Evolutionary conservation across 2,888 invertebrate genomes (phyloP).

Genomic region (Thera britannica): DNA sequence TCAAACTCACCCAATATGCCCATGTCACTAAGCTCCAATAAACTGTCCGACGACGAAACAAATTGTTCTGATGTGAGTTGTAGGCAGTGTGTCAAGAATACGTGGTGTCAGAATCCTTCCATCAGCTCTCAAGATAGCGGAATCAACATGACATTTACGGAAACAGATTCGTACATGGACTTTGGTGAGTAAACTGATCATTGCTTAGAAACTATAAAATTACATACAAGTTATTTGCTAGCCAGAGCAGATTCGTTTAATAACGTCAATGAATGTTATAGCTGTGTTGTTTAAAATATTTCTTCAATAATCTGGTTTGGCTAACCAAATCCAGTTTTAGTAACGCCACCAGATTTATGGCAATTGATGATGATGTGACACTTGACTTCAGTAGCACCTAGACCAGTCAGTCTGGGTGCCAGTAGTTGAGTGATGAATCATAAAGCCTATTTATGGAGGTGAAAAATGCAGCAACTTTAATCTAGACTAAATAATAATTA

Average conservation of each 20-base stretch:
- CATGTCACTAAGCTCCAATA: constrained; percentile 83
- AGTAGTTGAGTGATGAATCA: constrained; percentile 9
- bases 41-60: constrained; percentile 85
- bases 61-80: constrained; percentile 73
- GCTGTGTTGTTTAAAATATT: constrained; percentile 3
- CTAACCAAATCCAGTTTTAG: constrained; percentile 29
- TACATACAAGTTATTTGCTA: background rate
- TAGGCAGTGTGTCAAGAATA: constrained; percentile 82
- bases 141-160: constrained; percentile 90
- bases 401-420: background rate
- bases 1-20: constrained; percentile 74
- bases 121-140: constrained; percentile 92
- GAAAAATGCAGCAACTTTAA: constrained; percentile 8
- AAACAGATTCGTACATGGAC: constrained; percentile 85
- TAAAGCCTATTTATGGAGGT: background rate
- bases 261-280: background rate
- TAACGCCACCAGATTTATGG: constrained; percentile 13
- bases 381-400: constrained; percentile 5
- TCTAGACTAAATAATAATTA: background rate
- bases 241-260: background rate
- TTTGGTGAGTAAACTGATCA: constrained; percentile 64
- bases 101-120: constrained; percentile 87
- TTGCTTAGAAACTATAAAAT: background rate
- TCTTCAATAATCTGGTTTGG: constrained; percentile 35
- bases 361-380: constrained; percentile 3